Base-by-base conservation (phyloP, 1,140 invertebrate genomes). In the Andricus grossulariae region DNA sequence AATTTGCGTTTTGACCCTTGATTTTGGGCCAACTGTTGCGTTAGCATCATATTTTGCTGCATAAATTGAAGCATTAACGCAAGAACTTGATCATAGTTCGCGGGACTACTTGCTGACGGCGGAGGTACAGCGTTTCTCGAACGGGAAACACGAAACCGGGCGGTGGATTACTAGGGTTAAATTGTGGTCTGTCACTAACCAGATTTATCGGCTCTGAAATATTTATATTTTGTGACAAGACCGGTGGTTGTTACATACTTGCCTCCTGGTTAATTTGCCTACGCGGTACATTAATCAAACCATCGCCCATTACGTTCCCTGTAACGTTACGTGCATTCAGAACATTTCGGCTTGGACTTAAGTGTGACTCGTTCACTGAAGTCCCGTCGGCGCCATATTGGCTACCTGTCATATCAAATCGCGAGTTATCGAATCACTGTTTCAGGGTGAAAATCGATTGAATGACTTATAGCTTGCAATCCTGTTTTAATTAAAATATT, bases 1-100 rank as follows among this genome's bases (percentile, higher is more conserved):
- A 74, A 55, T 10, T 74, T 52, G n/a, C 32, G n/a, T 54, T 52
- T 49, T 52, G 72, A 18, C n/a, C 12, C 32, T 49, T 32, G 39
- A 0, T 10, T 72, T 8, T 50, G 49, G 0, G 52, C 32, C 3
- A 73, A n/a, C 4, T 54, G 39, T 54, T 73, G 72, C 15, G 72
- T 73, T 4, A 73, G 50, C 39, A 11, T 54, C 1, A 50, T 10
- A 21, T 73, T 73, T 32, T 73, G 72, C 11, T 32, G 72, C 7
- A 73, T 16, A 39, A 73, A 11, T 15, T 73, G n/a, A 16, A 0
- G 6, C 51, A 73, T 72, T 45, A 25, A 10, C 7, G 7, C 15
- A 16, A 50, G 13, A 7, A 72, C 39, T 39, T 39, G 21, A 25
- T 71, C 12, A 25, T 11, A 15, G n/a, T n/a, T 52, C 51, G 51